A percentile compares a stretch with the other conserved stretches of the same genome.
phyloP scores from a whole-genome alignment of 1,140 invertebrate species.

The Heliconius congener region DNA sequence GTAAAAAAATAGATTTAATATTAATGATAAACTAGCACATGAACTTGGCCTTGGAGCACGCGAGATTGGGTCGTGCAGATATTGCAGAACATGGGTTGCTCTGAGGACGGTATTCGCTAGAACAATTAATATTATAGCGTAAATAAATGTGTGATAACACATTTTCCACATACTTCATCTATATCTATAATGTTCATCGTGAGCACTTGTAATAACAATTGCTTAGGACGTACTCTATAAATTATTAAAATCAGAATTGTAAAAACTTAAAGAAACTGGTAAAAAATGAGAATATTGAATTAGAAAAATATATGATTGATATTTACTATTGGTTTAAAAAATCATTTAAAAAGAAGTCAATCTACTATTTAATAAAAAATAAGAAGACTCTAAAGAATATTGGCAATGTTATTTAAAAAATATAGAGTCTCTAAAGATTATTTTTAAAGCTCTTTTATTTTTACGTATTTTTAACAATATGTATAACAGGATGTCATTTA shows the following conservation, averaged over 20 bases:
- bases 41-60: conserved; percentile 46
- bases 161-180: conserved; percentile 25
- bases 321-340: no score
- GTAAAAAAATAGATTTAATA: conserved; percentile 28
- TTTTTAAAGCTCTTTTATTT: no score
- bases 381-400: no score
- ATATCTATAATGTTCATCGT: conserved; percentile 17
- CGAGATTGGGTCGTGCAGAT: conserved; percentile 44
- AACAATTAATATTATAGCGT: conserved; percentile 44
- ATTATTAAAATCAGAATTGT: not conserved
- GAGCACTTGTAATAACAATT: not conserved
- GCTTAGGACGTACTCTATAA: not conserved
- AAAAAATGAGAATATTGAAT: not conserved
- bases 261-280: not conserved
- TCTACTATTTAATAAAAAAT: no score
- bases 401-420: no score
- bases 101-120: conserved; percentile 39
- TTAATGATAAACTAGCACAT: conserved; percentile 28
- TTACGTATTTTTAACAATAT: no score
- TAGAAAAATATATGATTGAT: no score
- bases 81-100: conserved; percentile 33
- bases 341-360: no score
- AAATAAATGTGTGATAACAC: conserved; percentile 27
- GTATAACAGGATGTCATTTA: no score
- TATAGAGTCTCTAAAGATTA: no score